A percentile compares a stretch with the other conserved stretches of the same genome.
phyloP scores from a whole-genome alignment of 2,113 vertebrate genomes.

The Strigops habroptila region DNA sequence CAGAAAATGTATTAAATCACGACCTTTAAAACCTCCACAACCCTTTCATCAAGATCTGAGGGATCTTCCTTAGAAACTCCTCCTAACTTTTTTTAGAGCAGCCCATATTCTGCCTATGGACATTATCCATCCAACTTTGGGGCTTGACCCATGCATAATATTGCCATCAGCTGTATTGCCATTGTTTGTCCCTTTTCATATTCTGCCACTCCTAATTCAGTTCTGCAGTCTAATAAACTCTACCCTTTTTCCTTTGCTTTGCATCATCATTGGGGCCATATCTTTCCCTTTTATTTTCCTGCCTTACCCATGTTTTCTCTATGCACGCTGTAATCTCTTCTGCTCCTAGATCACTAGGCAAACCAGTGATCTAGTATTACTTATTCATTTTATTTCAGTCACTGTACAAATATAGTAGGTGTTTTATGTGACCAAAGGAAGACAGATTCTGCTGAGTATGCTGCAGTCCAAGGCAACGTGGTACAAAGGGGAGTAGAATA shows the following conservation, averaged over 20 bases:
- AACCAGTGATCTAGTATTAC: neutral
- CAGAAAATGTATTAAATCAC: neutral
- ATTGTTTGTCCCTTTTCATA: neutral
- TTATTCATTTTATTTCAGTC: neutral
- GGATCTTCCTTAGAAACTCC: neutral
- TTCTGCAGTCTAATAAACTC: neutral
- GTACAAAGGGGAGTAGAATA: neutral
- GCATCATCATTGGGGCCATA: rapidly evolving
- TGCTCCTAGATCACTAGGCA: neutral
- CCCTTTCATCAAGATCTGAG: neutral
- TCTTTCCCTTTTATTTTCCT: neutral
- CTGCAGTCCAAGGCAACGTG: neutral
- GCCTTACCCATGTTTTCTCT: neutral
- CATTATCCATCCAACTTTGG: rapidly evolving
- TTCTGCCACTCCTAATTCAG: neutral
- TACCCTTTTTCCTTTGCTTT: neutral
- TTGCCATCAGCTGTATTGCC: neutral
- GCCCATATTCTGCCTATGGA: neutral
- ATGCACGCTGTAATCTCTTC: neutral
- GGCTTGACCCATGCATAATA: neutral
- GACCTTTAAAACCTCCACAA: neutral
- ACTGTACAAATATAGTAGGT: neutral
- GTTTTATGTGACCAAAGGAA: neutral
- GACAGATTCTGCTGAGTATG: neutral
- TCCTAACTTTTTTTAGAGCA: neutral